These are phyloP conservation scores for Tiphia femorata DNA, from an alignment of 2,888 invertebrate genomes.

Conservation along the genomic window DNA sequence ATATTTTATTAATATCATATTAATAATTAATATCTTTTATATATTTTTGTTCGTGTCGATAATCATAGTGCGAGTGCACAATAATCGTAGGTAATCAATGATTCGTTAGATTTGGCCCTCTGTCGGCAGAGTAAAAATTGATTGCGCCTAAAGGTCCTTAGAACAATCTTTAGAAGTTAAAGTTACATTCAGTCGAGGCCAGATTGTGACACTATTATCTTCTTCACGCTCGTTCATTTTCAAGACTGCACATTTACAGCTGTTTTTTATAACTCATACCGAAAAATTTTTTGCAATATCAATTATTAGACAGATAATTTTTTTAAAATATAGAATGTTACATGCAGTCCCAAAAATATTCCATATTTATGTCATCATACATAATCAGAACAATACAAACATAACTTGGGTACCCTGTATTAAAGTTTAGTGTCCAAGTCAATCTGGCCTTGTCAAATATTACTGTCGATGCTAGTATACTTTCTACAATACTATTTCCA, in stretches of 20 bases:
- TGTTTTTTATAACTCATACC: not conserved
- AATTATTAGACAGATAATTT: constrained; percentile 18
- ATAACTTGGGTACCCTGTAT: constrained; percentile 61
- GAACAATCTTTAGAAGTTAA: constrained; percentile 46
- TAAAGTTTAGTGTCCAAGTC: constrained; percentile 48
- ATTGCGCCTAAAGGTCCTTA: constrained; percentile 40
- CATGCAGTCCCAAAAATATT: constrained; percentile 39
- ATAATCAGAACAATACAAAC: constrained; percentile 56
- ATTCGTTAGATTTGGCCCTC: constrained; percentile 55
- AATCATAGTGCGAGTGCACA: constrained; percentile 45
- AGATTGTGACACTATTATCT: constrained; percentile 49
- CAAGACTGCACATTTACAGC: constrained; percentile 36
- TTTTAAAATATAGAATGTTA: constrained; percentile 24
- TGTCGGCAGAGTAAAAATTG: constrained; percentile 59
- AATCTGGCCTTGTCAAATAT: constrained; percentile 57
- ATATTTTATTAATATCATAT: constrained; percentile 52
- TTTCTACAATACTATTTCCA: constrained; percentile 50
- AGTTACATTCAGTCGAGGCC: constrained; percentile 61
- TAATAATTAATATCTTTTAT: constrained; percentile 50
- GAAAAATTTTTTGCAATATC: constrained; percentile 10
- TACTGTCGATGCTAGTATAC: constrained; percentile 44
- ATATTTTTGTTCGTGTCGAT: constrained; percentile 40
- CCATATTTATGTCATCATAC: constrained; percentile 32
- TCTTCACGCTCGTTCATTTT: constrained; percentile 22
- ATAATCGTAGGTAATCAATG: constrained; percentile 45